Conservation (phyloP, 2,113 vertebrate species). For the Sterna hirundo region DNA sequence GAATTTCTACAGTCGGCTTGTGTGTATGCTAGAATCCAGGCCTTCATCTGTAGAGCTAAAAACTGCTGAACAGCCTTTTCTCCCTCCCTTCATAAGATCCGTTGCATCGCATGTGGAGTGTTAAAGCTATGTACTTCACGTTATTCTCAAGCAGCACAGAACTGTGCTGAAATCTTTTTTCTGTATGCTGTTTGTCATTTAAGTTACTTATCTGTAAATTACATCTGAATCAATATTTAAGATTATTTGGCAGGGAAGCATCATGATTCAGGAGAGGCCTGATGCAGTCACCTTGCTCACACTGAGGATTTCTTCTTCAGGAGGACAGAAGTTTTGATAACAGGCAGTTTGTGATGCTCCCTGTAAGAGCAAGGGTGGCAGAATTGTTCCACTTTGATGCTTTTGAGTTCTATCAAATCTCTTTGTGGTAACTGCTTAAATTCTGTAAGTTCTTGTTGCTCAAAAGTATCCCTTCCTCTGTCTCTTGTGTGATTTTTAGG, state of each 20-base stretch:
- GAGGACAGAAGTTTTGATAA: neutral
- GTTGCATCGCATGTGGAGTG: neutral
- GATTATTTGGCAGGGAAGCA: neutral
- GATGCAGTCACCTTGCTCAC: neutral
- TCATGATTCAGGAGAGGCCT: neutral
- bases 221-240: neutral
- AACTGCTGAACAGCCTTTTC: neutral
- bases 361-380: neutral
- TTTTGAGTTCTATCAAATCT: neutral
- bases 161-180: neutral
- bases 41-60: neutral
- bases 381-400: neutral
- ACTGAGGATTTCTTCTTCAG: neutral
- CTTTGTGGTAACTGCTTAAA: neutral
- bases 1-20: neutral
- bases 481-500: neutral
- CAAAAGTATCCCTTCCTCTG: neutral
- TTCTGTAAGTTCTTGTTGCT: neutral
- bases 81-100: neutral
- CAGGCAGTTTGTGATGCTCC: neutral
- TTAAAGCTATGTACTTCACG: neutral
- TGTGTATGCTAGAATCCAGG: neutral
- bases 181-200: neutral
- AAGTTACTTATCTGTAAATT: neutral
- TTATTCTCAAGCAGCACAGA: neutral